Conservation (phyloP, 1,140 invertebrate species). For the Drosophila simulans region DNA sequence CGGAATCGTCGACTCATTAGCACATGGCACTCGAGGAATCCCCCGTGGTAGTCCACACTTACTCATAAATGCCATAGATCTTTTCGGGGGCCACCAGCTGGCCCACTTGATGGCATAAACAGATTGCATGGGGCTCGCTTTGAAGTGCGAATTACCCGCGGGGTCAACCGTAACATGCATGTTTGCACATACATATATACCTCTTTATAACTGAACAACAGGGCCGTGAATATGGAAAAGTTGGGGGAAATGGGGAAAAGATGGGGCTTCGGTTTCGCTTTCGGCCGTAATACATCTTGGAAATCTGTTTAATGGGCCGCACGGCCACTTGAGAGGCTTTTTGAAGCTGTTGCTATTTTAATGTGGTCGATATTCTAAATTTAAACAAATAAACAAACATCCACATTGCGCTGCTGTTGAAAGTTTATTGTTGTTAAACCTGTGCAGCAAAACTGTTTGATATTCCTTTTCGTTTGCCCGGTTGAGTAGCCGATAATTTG, state of each 20-base stretch:
- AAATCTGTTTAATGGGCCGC: constrained; percentile 71
- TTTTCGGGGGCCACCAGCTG: constrained; percentile 67
- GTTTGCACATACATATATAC: background rate
- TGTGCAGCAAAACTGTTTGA: constrained; percentile 60
- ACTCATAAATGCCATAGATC: constrained; percentile 82
- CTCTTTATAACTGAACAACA: background rate
- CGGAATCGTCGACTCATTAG: constrained; percentile 63
- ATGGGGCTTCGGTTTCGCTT: constrained; percentile 20
- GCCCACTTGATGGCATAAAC: constrained; percentile 78
- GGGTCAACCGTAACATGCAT: constrained; percentile 57
- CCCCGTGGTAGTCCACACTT: constrained; percentile 28
- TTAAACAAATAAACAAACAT: constrained; percentile 81
- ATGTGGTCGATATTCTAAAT: constrained; percentile 82
- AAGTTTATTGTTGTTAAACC: constrained; percentile 81
- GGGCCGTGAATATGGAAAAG: constrained; percentile 7
- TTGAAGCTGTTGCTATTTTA: constrained; percentile 79
- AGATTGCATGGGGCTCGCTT: constrained; percentile 67
- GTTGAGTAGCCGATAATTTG: constrained; percentile 74
- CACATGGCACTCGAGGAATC: constrained; percentile 44
- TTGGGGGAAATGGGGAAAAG: background rate
- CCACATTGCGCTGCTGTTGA: constrained; percentile 50
- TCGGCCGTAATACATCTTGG: constrained; percentile 74
- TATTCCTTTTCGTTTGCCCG: constrained; percentile 49
- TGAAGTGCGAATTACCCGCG: constrained; percentile 82
- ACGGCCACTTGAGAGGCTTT: constrained; percentile 74